Base-by-base conservation (phyloP, 1,140 invertebrate species). In the Dendroctonus ponderosae region DNA sequence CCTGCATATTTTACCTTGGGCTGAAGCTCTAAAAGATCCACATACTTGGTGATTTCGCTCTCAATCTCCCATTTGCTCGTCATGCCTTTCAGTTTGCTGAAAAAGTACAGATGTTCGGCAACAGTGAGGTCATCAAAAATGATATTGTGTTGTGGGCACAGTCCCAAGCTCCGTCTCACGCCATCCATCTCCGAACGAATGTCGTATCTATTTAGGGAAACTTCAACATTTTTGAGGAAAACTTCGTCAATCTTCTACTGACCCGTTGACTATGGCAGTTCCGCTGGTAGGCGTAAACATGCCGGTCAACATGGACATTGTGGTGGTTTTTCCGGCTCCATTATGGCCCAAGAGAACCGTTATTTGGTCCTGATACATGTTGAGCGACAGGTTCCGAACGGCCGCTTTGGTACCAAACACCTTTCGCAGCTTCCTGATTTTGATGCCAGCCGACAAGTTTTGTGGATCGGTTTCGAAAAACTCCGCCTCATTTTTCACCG, bases 91-190 rank as follows among this genome's bases (percentile, higher is more conserved):
- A 92, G 83, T 76, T 86, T 80, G 70, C 88, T 87, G 78, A 92
- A 97, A 79, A 97, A 96, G 62, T 89, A 81, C 7, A 98, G 82
- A 80, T 98, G 96, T 79, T 99, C 92, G 38, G 84, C 81, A 0
- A 97, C 94, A 12, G 91, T 97, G 50, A 98, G 81, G 71, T 92
- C 89, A 60, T 93, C 88, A 77, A 98, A 97, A 0, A 98, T 83
- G 65, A 98, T 90, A 79, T 98, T 94, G 77, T 97, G 93, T 79
- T 99, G 97, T 7, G 96, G 96, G 80, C 96, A 99, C 6, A 95
- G 81, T 6, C 94, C 93, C 2, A 96, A 79, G 64, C 87, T 89
- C 42, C 82, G 78, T 15, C 92, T 82, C 0, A 91, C 89, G 6
- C 68, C 75, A 12, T 77, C 76, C 69, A 86, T 82, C 53, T 87